A percentile compares a stretch with the other conserved stretches of the same genome.
phyloP scores from a whole-genome alignment of 2,888 invertebrate species.

The Sesamia inferens region DNA sequence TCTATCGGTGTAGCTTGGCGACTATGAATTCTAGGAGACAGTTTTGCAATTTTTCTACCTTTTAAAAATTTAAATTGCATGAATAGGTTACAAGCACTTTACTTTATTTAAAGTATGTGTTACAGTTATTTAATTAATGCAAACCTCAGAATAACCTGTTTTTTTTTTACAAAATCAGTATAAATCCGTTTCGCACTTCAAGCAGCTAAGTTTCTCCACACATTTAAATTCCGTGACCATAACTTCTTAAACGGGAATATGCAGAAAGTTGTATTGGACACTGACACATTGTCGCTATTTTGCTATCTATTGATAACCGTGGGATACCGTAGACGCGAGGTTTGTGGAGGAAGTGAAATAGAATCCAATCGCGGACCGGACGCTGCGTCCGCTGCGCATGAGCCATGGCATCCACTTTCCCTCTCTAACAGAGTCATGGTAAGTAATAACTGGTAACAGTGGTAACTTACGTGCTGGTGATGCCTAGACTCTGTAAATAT shows the following conservation, averaged over 20 bases:
- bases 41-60: background rate
- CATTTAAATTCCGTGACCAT: slow-evolving; percentile 43
- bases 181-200: background rate
- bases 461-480: slow-evolving; percentile 40
- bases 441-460: slow-evolving; percentile 40
- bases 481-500: slow-evolving; percentile 30
- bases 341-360: slow-evolving; percentile 68
- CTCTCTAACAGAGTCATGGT: slow-evolving; percentile 58
- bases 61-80: background rate
- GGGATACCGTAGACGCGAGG: slow-evolving; percentile 56
- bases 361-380: slow-evolving; percentile 63
- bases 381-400: slow-evolving; percentile 60
- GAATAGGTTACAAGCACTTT: background rate
- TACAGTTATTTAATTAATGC: background rate
- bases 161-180: slow-evolving; percentile 1
- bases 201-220: slow-evolving; percentile 38
- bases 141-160: background rate
- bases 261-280: slow-evolving; percentile 56
- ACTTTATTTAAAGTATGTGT: too few relatives aligned
- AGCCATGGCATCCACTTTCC: slow-evolving; percentile 66
- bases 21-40: background rate
- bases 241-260: slow-evolving; percentile 39
- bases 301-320: slow-evolving; percentile 68
- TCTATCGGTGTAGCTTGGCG: slow-evolving; percentile 63
- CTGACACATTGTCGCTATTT: slow-evolving; percentile 53